phyloP scores from a whole-genome alignment of 2,113 vertebrate genomes.

The Oryzias javanicus region DNA sequence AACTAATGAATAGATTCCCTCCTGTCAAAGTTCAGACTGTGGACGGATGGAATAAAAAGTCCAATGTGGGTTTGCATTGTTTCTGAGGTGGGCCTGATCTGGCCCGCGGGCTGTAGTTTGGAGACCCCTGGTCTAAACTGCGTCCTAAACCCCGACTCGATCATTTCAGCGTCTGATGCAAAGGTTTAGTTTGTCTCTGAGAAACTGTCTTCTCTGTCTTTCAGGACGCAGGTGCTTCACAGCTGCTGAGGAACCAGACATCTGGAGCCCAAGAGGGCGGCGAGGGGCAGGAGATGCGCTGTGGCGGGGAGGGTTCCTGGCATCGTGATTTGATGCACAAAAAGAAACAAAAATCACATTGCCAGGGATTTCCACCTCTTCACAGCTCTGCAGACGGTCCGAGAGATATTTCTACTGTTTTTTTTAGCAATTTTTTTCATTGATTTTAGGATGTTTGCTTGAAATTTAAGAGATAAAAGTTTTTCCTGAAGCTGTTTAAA shows the following conservation, averaged over 20 bases:
- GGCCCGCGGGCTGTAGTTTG: not conserved
- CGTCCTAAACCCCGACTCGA: constrained; percentile 20
- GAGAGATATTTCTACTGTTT: constrained; percentile 11
- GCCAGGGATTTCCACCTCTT: constrained; percentile 86
- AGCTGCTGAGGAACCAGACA: constrained; percentile 38
- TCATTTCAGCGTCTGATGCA: constrained; percentile 6
- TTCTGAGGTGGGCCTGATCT: no score
- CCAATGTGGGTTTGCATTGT: no score
- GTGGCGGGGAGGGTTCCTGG: constrained; percentile 83
- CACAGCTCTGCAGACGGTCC: constrained; percentile 65
- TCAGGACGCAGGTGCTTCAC: constrained; percentile 54
- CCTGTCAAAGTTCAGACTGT: no score
- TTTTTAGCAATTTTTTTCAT: constrained; percentile 3
- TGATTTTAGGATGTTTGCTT: constrained; percentile 26
- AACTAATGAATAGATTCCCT: no score
- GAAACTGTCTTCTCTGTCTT: constrained; percentile 34
- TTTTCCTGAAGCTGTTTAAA: no score
- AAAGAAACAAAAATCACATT: constrained; percentile 85
- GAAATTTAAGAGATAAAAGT: constrained; percentile 8
- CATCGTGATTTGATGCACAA: constrained; percentile 84
- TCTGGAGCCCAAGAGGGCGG: constrained; percentile 37
- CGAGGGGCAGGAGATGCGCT: constrained; percentile 46
- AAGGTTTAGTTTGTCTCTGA: constrained; percentile 12
- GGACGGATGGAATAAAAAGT: no score
- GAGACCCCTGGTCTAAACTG: constrained; percentile 4